phyloP scores from a whole-genome alignment of 2,113 vertebrate genomes.

The Sakesphorus luctuosus region DNA sequence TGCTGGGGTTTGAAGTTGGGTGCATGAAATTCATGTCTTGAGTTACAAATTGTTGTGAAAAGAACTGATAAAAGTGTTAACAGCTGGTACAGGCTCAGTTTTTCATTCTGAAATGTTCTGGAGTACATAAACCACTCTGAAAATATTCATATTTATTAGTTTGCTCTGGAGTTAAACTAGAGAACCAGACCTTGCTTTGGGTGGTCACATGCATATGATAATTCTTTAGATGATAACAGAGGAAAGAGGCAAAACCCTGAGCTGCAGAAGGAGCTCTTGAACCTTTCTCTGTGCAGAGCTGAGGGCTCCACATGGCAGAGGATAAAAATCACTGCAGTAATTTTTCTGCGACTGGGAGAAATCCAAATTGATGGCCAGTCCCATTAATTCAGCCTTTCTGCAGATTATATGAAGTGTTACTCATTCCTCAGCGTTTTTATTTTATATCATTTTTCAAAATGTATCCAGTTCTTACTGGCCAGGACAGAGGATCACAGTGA shows the following conservation, averaged over 20 bases:
- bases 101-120: not conserved
- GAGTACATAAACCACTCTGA: rapidly evolving
- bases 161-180: not conserved
- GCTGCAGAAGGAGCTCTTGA: not conserved
- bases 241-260: not conserved
- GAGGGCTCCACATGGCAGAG: not conserved
- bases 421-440: conserved; percentile 53
- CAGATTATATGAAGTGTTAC: not conserved
- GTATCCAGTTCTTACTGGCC: not conserved
- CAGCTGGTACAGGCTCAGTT: not conserved
- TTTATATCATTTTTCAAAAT: not conserved
- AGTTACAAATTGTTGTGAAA: not conserved
- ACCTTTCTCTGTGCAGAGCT: not conserved
- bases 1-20: not conserved
- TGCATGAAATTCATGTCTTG: not conserved
- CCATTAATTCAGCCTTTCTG: not conserved
- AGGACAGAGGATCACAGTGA: conserved; percentile 29
- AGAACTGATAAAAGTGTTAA: not conserved
- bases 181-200: rapidly evolving
- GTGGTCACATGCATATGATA: rapidly evolving
- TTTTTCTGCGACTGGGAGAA: not conserved
- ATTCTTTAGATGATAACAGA: not conserved
- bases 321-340: not conserved
- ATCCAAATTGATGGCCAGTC: not conserved
- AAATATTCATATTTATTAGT: not conserved